Percentiles rank a stretch among this genome's conserved stretches.
Conservation (phyloP, 2,888 invertebrate species). For the Lithophane semibrunnea region DNA sequence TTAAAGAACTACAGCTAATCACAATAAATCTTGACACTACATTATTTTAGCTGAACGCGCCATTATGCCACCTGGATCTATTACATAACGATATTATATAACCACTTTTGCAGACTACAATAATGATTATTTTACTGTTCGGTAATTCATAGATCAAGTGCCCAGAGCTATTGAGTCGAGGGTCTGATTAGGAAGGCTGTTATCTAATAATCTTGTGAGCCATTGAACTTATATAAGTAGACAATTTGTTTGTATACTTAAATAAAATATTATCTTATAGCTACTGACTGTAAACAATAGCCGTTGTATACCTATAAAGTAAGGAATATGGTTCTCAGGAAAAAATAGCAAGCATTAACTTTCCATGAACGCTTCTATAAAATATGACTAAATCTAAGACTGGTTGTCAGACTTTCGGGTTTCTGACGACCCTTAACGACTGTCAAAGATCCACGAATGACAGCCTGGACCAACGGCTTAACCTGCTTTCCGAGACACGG, state of each 20-base stretch:
- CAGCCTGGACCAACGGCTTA: no score
- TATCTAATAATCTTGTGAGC: conserved; percentile 38
- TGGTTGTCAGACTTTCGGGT: no score
- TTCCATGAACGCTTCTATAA: background rate
- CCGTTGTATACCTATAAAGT: background rate
- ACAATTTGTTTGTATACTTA: conserved; percentile 14
- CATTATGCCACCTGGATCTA: conserved; percentile 46
- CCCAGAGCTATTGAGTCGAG: conserved; percentile 45
- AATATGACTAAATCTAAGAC: background rate
- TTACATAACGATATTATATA: conserved; percentile 52
- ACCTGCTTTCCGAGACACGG: no score
- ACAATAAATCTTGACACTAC: conserved; percentile 6
- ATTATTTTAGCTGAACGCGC: conserved; percentile 17
- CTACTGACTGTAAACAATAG: conserved; percentile 4
- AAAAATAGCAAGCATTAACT: background rate
- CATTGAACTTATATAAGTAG: conserved; percentile 41
- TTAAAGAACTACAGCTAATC: conserved; percentile 37
- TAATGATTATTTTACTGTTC: conserved; percentile 36
- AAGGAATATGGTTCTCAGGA: background rate
- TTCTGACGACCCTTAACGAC: no score
- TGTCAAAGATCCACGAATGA: no score
- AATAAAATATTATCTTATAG: background rate
- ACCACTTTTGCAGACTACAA: conserved; percentile 31
- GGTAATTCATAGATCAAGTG: conserved; percentile 36
- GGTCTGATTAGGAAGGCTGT: conserved; percentile 19